Percentiles rank a stretch among this genome's conserved stretches.
phyloP scores from a whole-genome alignment of 2,113 vertebrate genomes.

The Tyto alba region DNA sequence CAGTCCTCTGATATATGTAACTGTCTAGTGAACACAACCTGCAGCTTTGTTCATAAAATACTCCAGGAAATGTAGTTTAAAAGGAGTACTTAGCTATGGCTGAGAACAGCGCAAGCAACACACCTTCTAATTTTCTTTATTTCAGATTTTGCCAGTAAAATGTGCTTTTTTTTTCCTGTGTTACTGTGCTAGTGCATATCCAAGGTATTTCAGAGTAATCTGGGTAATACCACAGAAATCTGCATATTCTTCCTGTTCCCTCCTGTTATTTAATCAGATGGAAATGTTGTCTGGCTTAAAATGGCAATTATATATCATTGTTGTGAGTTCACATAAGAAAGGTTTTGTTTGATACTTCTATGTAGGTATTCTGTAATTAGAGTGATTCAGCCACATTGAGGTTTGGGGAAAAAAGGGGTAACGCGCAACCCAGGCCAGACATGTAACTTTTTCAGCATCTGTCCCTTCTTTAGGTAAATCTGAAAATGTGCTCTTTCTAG shows the following conservation, averaged over 20 bases:
- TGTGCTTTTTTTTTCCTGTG: not conserved
- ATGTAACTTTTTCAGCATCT: not conserved
- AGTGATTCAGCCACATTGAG: not conserved
- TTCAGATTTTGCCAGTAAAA: not conserved
- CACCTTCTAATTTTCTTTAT: not conserved
- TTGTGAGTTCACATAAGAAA: not conserved
- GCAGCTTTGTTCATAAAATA: not conserved
- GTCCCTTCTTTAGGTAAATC: not conserved
- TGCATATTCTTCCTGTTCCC: not conserved
- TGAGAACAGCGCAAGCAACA: not conserved
- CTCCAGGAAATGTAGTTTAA: not conserved
- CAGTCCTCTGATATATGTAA: not conserved
- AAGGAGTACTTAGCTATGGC: not conserved
- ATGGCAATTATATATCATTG: not conserved
- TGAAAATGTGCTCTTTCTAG: not conserved
- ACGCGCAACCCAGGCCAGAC: not conserved
- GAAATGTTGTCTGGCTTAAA: not conserved
- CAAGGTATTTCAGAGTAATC: not conserved
- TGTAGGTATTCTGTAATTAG: not conserved
- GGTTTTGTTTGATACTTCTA: not conserved
- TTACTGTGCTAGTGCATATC: not conserved
- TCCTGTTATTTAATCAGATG: not conserved
- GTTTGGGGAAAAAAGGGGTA: not conserved
- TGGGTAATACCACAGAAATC: not conserved
- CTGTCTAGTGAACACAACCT: not conserved